Evolutionary conservation across 1,140 invertebrate species (phyloP).

Genomic region (Aleiodes sp.): DNA sequence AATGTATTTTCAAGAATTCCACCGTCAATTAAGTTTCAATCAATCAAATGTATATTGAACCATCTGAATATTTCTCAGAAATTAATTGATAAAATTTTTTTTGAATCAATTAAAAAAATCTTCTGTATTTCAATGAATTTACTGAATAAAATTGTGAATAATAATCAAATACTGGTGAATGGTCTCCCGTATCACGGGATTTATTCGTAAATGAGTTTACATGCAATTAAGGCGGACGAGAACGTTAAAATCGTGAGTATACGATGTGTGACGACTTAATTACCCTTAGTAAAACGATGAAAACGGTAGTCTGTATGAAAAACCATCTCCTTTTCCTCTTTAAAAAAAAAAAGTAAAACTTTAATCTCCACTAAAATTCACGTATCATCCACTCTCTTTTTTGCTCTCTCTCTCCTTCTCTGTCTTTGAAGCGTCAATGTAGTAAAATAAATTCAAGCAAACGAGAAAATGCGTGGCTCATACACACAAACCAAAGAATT

Average conservation of each 20-base stretch:
- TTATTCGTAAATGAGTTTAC: conserved; percentile 26
- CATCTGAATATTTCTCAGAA: too few species aligned
- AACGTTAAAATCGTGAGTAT: conserved; percentile 22
- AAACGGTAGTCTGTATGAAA: conserved; percentile 22
- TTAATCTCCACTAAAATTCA: neutral
- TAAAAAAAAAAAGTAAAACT: too few species aligned
- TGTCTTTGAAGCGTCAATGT: neutral
- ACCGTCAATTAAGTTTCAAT: too few species aligned
- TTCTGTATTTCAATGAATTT: too few species aligned
- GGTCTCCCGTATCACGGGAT: neutral
- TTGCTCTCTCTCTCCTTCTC: neutral
- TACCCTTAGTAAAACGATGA: conserved; percentile 28
- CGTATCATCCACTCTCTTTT: neutral
- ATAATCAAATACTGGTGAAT: neutral
- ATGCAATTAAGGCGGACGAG: conserved; percentile 31
- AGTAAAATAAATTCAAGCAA: conserved; percentile 2
- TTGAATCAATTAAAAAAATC: too few species aligned
- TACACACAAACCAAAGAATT: conserved; percentile 13
- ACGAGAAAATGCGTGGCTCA: conserved; percentile 20
- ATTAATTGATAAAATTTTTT: too few species aligned
- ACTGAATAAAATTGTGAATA: conserved; percentile 9
- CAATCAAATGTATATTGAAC: too few species aligned
- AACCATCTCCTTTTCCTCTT: neutral
- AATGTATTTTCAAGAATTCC: too few species aligned
- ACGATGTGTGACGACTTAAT: conserved; percentile 37